Percentiles rank a stretch among this genome's conserved stretches.
These are phyloP conservation scores for Hiodon alosoides DNA, from an alignment of 2,113 vertebrate genomes.

Conservation along the genomic window DNA sequence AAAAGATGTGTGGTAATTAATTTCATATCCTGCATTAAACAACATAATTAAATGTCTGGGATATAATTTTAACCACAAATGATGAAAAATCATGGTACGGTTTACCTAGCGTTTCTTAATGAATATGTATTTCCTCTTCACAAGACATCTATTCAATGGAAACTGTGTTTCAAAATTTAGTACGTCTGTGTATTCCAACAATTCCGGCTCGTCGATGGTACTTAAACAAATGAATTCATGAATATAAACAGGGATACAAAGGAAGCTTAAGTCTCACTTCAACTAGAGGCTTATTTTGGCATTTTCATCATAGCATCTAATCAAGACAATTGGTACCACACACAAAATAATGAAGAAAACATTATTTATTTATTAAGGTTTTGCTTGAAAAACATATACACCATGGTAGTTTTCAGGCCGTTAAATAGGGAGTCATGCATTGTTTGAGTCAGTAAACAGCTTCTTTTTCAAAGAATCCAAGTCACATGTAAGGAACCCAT, in stretches of 20 bases:
- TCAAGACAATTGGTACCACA: background rate
- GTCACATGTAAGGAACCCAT: too few relatives aligned
- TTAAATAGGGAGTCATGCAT: too few relatives aligned
- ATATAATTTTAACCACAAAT: slow-evolving; percentile 8
- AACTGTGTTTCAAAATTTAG: slow-evolving; percentile 5
- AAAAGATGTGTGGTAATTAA: too few relatives aligned
- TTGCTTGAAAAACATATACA: too few relatives aligned
- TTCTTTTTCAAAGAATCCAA: too few relatives aligned
- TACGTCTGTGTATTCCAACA: background rate
- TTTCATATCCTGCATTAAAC: background rate
- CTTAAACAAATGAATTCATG: slow-evolving; percentile 13
- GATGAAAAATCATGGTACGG: background rate
- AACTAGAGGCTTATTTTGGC: background rate
- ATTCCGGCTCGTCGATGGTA: slow-evolving; percentile 8
- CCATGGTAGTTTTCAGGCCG: too few relatives aligned
- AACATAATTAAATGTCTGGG: background rate
- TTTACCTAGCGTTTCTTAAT: background rate
- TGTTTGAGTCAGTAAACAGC: too few relatives aligned
- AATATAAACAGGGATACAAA: slow-evolving; percentile 8
- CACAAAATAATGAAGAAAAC: background rate
- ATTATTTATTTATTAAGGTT: background rate
- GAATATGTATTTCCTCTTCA: slow-evolving; percentile 13
- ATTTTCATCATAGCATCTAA: slow-evolving; percentile 12
- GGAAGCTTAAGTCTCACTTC: background rate
- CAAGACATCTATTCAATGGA: background rate